These are phyloP conservation scores for Lepus oiostolus DNA, from an alignment of 2,797 vertebrate species.

Conservation along the genomic window DNA sequence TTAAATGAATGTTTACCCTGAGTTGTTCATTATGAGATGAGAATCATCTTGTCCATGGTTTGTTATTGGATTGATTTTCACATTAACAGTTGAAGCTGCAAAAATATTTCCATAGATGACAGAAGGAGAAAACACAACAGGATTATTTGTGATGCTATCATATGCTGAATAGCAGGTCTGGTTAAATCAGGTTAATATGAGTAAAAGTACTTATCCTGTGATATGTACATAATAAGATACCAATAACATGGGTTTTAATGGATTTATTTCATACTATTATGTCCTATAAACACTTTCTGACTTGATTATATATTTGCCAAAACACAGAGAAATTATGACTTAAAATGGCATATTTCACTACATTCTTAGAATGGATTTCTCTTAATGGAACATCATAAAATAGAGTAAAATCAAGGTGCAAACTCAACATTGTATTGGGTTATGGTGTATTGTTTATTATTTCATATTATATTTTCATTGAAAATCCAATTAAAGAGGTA, in stretches of 20 bases:
- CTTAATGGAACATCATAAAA: not conserved
- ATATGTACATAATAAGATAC: not conserved
- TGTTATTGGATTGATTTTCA: not conserved
- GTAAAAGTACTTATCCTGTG: not conserved
- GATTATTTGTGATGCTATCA: not conserved
- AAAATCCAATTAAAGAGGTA: not conserved
- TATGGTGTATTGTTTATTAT: constrained; percentile 33
- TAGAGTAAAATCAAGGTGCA: constrained; percentile 33
- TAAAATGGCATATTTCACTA: not conserved
- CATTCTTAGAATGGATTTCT: not conserved
- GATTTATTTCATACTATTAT: not conserved
- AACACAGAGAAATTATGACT: not conserved
- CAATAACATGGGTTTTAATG: not conserved
- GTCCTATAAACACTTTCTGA: not conserved
- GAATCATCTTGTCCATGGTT: not conserved
- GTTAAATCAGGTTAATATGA: not conserved
- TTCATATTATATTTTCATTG: not conserved
- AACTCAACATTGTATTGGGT: not conserved
- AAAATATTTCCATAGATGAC: constrained; percentile 6
- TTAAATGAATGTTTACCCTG: not conserved
- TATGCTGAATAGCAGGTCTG: not conserved
- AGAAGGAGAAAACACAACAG: not conserved
- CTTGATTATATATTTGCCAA: constrained; percentile 22
- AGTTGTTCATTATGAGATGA: not conserved
- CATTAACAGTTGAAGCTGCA: not conserved